phyloP scores from a whole-genome alignment of 2,113 vertebrate genomes.

The Zingel zingel region DNA sequence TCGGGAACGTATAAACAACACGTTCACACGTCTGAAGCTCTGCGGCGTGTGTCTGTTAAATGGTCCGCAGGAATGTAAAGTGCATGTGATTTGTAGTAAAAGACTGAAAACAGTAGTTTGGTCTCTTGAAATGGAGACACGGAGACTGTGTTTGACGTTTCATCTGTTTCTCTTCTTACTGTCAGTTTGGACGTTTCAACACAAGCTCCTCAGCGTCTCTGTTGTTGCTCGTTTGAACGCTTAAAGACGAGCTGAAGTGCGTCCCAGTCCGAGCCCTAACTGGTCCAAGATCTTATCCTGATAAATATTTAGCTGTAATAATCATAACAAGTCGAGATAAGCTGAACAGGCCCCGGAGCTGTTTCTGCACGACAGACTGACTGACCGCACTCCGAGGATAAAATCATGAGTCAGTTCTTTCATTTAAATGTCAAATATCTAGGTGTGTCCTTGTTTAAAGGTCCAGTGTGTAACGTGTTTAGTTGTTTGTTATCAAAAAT shows the following conservation, averaged over 20 bases:
- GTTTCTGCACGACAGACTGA: too few relatives aligned
- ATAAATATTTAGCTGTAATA: conserved; percentile 18
- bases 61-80: conserved; percentile 22
- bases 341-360: background rate
- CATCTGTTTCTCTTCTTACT: background rate
- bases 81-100: conserved; percentile 22
- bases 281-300: background rate
- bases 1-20: too few relatives aligned
- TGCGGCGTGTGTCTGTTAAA: background rate
- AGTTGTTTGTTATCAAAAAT: too few relatives aligned
- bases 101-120: background rate
- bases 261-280: background rate
- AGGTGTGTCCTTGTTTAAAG: too few relatives aligned
- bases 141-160: background rate
- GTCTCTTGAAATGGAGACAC: background rate
- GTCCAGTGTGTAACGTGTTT: too few relatives aligned
- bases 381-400: too few relatives aligned
- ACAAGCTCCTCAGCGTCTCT: background rate
- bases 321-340: background rate
- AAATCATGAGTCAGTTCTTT: too few relatives aligned
- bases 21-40: too few relatives aligned
- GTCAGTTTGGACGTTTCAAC: background rate
- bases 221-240: background rate
- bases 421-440: background rate
- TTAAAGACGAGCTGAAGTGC: background rate